A percentile compares a stretch with the other conserved stretches of the same genome.
These are phyloP conservation scores for Lepidocyrtoides sp. DNA, from an alignment of 2,888 invertebrate species.

Conservation along the genomic window DNA sequence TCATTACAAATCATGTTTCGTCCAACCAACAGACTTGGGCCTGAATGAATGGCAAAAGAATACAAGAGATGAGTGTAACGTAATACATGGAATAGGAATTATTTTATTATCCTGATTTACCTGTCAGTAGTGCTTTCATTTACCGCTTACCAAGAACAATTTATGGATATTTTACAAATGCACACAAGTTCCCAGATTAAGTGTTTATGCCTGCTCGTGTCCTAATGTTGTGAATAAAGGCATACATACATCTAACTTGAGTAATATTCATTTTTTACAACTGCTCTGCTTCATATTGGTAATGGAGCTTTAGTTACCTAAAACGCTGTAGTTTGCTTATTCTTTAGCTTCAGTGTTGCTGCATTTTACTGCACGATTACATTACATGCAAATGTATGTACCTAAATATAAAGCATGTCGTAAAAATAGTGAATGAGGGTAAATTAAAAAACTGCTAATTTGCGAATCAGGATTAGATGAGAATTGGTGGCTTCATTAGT, in stretches of 20 bases:
- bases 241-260: neutral
- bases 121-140: slow-evolving; percentile 29
- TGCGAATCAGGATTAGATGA: too few species aligned
- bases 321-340: too few species aligned
- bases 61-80: neutral
- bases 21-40: neutral
- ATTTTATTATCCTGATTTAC: slow-evolving; percentile 44
- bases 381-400: too few species aligned
- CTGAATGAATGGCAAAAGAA: neutral
- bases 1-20: neutral
- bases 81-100: slow-evolving; percentile 22
- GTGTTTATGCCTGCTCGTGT: slow-evolving; percentile 2
- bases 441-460: too few species aligned
- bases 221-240: slow-evolving; percentile 16
- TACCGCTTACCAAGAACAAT: slow-evolving; percentile 7
- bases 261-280: neutral
- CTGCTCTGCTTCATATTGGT: neutral
- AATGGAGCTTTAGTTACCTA: too few species aligned
- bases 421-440: too few species aligned
- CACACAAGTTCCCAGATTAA: neutral
- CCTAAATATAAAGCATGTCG: too few species aligned
- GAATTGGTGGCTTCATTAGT: too few species aligned
- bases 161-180: slow-evolving; percentile 39
- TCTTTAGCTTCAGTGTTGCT: too few species aligned
- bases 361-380: too few species aligned